phyloP scores from a whole-genome alignment of 2,797 vertebrate genomes.

The Fistularia commersonii region DNA sequence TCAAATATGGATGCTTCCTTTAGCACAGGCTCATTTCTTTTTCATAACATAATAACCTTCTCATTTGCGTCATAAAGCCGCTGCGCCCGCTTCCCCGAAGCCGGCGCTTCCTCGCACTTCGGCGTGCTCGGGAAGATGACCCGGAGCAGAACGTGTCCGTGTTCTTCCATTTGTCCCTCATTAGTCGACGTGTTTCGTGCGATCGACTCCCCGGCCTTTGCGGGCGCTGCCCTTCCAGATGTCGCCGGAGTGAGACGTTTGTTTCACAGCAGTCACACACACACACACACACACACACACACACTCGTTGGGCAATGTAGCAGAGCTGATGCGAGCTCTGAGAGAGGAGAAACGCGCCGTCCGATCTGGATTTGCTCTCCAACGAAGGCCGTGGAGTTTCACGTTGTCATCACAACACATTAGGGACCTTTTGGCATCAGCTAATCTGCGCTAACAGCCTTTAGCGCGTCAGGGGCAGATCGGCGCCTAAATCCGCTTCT shows the following conservation, averaged over 20 bases:
- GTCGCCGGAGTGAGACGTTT: constrained; percentile 3
- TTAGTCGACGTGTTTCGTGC: constrained; percentile 33
- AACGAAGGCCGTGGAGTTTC: too few relatives aligned
- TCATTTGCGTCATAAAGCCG: constrained; percentile 24
- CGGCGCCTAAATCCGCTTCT: too few relatives aligned
- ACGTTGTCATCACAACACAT: too few relatives aligned
- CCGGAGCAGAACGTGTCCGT: constrained; percentile 15
- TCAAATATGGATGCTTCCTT: constrained; percentile 73
- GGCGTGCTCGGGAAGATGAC: constrained; percentile 18
- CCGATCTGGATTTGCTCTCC: too few relatives aligned
- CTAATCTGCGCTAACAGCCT: too few relatives aligned
- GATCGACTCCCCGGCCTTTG: constrained; percentile 26
- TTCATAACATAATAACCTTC: constrained; percentile 60
- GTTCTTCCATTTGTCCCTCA: constrained; percentile 34
- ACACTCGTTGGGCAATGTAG: constrained; percentile 27
- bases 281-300: constrained; percentile 7
- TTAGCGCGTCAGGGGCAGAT: too few relatives aligned
- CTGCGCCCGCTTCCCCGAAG: too few relatives aligned
- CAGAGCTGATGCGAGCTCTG: constrained; percentile 49
- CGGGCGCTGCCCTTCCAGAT: too few relatives aligned
- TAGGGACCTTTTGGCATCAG: too few relatives aligned
- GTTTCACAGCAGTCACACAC: constrained; percentile 38
- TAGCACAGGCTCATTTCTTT: constrained; percentile 59
- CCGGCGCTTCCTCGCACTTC: constrained; percentile 12
- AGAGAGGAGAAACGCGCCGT: too few relatives aligned